These are phyloP conservation scores for Ooceraea biroi DNA, from an alignment of 1,140 invertebrate genomes.

Conservation along the genomic window DNA sequence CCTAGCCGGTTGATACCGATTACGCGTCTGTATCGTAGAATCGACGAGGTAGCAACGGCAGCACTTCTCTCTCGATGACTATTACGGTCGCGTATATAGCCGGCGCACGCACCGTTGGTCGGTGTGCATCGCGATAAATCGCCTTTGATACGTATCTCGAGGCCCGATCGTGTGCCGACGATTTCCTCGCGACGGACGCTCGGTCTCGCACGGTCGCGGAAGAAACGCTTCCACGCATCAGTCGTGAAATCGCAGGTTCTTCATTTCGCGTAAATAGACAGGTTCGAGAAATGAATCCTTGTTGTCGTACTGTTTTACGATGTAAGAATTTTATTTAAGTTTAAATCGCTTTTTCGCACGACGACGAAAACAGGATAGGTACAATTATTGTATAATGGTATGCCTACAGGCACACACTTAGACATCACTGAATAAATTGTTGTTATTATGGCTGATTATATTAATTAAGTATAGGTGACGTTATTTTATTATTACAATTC, in stretches of 20 bases:
- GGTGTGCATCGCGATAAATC: conserved; percentile 64
- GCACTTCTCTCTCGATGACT: conserved; percentile 16
- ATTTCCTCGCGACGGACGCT: conserved; percentile 44
- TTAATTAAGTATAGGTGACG: too few relatives aligned
- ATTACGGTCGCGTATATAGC: conserved; percentile 22
- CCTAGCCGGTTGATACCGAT: conserved; percentile 32
- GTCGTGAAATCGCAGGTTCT: neutral
- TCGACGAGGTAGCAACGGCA: conserved; percentile 2
- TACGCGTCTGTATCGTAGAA: neutral
- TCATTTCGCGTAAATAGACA: neutral
- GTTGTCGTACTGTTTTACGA: neutral
- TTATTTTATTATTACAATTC: too few relatives aligned
- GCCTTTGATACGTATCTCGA: conserved; percentile 61
- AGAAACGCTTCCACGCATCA: neutral
- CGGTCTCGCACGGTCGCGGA: neutral
- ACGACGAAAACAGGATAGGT: too few relatives aligned
- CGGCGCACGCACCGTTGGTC: conserved; percentile 8
- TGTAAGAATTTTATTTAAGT: too few relatives aligned
- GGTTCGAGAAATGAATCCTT: conserved; percentile 15
- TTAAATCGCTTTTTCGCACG: too few relatives aligned
- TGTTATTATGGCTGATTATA: too few relatives aligned
- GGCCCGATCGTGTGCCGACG: conserved; percentile 40
- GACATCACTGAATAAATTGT: too few relatives aligned
- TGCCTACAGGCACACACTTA: too few relatives aligned
- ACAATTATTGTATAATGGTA: too few relatives aligned